Conservation (phyloP, 2,888 invertebrate species). For the Falcaria lacertinaria region DNA sequence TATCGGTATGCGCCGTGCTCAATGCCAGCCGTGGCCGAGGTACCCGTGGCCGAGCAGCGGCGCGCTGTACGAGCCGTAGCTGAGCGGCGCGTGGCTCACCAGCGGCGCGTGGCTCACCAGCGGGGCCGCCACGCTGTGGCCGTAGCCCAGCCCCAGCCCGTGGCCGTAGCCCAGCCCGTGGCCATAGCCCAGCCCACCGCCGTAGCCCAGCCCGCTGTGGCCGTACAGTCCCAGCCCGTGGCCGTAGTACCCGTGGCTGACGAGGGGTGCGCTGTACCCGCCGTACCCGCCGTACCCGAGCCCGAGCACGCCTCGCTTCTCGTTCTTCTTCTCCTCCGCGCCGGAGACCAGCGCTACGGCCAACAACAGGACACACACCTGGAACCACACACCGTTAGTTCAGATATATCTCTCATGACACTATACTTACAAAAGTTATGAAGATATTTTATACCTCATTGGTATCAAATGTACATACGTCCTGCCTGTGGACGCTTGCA, state of each 20-base stretch:
- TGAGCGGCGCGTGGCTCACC: conserved; percentile 18
- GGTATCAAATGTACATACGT: too few relatives aligned
- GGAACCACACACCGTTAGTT: too few relatives aligned
- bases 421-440: too few relatives aligned
- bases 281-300: conserved; percentile 53
- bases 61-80: conserved; percentile 25
- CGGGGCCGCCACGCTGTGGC: conserved; percentile 19
- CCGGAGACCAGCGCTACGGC: conserved; percentile 47
- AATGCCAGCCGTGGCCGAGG: conserved; percentile 59
- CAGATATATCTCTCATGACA: too few relatives aligned
- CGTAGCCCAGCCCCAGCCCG: conserved; percentile 27
- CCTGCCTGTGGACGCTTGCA: too few relatives aligned
- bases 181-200: conserved; percentile 24
- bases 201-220: conserved; percentile 26
- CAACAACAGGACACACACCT: conserved; percentile 58
- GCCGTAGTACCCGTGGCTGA: conserved; percentile 36
- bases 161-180: conserved; percentile 30
- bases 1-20: conserved; percentile 13
- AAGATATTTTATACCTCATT: too few relatives aligned
- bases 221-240: conserved; percentile 43
- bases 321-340: conserved; percentile 68
- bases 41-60: conserved; percentile 32
- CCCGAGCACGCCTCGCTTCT: conserved; percentile 70
- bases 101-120: conserved; percentile 32
- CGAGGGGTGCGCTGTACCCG: conserved; percentile 17